phyloP scores from a whole-genome alignment of 30 jellyfish, hydroid and myxozoan genomes.

The Pelagia noctiluca region DNA sequence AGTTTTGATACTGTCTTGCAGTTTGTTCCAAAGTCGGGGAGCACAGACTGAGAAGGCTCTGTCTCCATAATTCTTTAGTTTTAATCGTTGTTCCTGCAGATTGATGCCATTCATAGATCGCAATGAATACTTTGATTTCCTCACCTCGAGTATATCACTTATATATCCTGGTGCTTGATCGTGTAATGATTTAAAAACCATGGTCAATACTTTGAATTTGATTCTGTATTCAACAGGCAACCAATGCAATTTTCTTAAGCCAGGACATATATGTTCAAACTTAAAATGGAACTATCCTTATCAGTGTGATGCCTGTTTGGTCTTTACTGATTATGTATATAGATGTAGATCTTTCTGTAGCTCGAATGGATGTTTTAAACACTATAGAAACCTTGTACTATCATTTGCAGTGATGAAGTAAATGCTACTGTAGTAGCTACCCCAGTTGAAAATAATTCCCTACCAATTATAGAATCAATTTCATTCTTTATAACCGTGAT shows the following conservation, averaged over 20 bases:
- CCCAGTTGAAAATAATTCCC: too few relatives aligned
- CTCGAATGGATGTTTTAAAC: too few relatives aligned
- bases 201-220: slow-evolving; percentile 37
- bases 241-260: slow-evolving; percentile 42
- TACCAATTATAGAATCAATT: too few relatives aligned
- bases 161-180: slow-evolving; percentile 51
- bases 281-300: too few relatives aligned
- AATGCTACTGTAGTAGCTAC: too few relatives aligned
- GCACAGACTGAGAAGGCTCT: slow-evolving; percentile 59
- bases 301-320: too few relatives aligned
- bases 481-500: too few relatives aligned
- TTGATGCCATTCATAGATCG: slow-evolving; percentile 62
- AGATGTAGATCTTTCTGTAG: too few relatives aligned
- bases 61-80: too few relatives aligned
- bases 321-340: too few relatives aligned
- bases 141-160: slow-evolving; percentile 49
- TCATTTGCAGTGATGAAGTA: too few relatives aligned
- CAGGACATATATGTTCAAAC: slow-evolving; percentile 32
- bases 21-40: slow-evolving; percentile 55
- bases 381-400: too few relatives aligned
- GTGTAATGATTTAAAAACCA: slow-evolving; percentile 46
- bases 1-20: slow-evolving; percentile 41
- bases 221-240: slow-evolving; percentile 33
- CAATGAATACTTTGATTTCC: slow-evolving; percentile 52
- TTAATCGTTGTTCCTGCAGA: slow-evolving; percentile 51